Evolutionary conservation across 2,113 vertebrate species (phyloP), one percentile per base, ranked within the genome.

Genomic region (Pteronura brasiliensis): DNA sequence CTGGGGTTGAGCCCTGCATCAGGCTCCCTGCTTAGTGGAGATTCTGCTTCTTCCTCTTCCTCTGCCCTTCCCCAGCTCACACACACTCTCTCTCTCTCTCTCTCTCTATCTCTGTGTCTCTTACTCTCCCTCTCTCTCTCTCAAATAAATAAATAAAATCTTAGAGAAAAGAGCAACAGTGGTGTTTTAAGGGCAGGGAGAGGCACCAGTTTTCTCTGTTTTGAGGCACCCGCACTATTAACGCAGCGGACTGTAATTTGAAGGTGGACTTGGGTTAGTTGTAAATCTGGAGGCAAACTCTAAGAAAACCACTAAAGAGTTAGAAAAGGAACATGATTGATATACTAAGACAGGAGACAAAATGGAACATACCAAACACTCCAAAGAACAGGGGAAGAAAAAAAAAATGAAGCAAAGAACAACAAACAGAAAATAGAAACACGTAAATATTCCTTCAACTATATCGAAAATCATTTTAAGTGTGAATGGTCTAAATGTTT

Each of bases 161-260:
- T 76, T 67, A 29, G 29, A 61, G 39, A 27, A 0, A 0, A 8
- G 36, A 59, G 14, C 18, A 17, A 15, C 25, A 29, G 44, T 12
- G 3, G 11, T 17, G 27, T 18, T 12, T 2, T 13, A 0, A 7
- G 76, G n/a, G 39, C 14, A 0, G 7, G 34, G 6, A 34, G 6
- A 3, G 4, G 9, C 4, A 12, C 9, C 1, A 13, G 21, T 10
- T 20, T 0, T 1, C 4, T 20, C 31, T 14, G 39, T 21, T 10
- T 2, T 0, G 12, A 15, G 87, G 14, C 1, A 0, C 7, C 5
- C 14, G 15, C 0, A 3, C 23, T 7, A 23, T 7, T 3, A 20
- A 20, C 7, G 34, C 15, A 4, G 12, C 7, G 2, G 0, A 12
- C 10, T 15, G 4, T 29, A 12, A 3, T 14, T 7, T 29, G 44